Evolutionary conservation across 2,113 vertebrate genomes (phyloP), one percentile per base, ranked within the genome.

Genomic region (Sterna hirundo): DNA sequence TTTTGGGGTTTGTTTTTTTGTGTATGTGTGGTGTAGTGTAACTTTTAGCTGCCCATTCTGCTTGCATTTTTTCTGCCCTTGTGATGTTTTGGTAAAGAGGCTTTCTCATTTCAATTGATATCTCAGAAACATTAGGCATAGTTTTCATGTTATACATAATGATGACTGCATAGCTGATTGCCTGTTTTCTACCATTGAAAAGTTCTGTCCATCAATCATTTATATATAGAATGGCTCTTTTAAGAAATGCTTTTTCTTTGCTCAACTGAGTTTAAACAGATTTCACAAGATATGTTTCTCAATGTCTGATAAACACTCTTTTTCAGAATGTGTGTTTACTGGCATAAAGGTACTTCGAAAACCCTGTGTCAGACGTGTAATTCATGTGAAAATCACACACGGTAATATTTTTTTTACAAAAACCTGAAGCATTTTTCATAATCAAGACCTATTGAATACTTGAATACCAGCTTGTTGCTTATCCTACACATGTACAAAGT

Each of bases 1-100:
- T n/a, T 72, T 81, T 17, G 4, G 10, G 15, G 2, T 18, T 27
- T 17, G 20, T 5, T 13, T 29, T 74, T 34, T 27, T 16, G 32
- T 26, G 6, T 15, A 0, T 9, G 16, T 21, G 8, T 19, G 8
- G 10, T 8, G 2, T 32, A 0, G 0, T 32, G 22, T 47, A 23
- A 3, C 9, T 86, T 88, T 62, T 44, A 7, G 17, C 13, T 62
- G 15, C 7, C 36, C 15, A 34, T 49, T 86, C 25, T 2, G 0
- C 7, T 86, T 75, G 17, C 20, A 15, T 7, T 78, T 77, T 87
- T 76, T 58, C 6, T 2, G 4, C 7, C 4, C 6, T 40, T 27
- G 15, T 61, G 15, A 36, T 40, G 5, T 74, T 78, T 66, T 83
- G 11, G 3, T 64, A 76, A 79, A 70, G 6, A 66, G 11, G 2